These are phyloP conservation scores for Spatulosminthurus flaviceps DNA, from an alignment of 2,888 invertebrate species.

Conservation along the genomic window DNA sequence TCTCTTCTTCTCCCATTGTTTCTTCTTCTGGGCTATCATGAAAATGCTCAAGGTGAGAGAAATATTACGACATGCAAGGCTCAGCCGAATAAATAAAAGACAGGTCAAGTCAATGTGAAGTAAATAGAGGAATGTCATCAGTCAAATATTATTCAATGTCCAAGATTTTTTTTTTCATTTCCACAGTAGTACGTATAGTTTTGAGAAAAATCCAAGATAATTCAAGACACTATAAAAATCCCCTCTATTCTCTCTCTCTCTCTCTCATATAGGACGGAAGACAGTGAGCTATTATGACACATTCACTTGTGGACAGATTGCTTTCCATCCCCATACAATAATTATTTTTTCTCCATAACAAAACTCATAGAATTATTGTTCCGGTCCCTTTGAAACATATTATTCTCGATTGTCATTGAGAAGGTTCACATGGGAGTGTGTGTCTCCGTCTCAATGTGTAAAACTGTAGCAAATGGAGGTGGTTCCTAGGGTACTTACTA, in stretches of 20 bases:
- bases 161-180: neutral
- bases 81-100: neutral
- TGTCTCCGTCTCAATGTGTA: no score
- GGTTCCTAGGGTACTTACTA: no score
- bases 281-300: slow-evolving; percentile 32
- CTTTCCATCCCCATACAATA: neutral
- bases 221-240: neutral
- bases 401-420: slow-evolving; percentile 25
- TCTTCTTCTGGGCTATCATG: no score
- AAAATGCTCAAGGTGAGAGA: neutral
- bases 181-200: no score
- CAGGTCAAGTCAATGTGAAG: slow-evolving; percentile 27
- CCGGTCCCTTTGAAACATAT: neutral
- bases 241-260: no score
- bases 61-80: neutral
- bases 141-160: slow-evolving; percentile 38
- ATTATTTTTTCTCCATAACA: no score
- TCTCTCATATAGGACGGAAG: no score
- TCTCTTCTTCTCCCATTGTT: no score
- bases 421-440: slow-evolving; percentile 28
- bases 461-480: no score
- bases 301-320: slow-evolving; percentile 50
- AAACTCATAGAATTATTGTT: slow-evolving; percentile 22
- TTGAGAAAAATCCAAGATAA: neutral
- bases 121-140: slow-evolving; percentile 40